Base-by-base conservation (phyloP, 2,113 vertebrate species). In the Aptenodytes forsteri region DNA sequence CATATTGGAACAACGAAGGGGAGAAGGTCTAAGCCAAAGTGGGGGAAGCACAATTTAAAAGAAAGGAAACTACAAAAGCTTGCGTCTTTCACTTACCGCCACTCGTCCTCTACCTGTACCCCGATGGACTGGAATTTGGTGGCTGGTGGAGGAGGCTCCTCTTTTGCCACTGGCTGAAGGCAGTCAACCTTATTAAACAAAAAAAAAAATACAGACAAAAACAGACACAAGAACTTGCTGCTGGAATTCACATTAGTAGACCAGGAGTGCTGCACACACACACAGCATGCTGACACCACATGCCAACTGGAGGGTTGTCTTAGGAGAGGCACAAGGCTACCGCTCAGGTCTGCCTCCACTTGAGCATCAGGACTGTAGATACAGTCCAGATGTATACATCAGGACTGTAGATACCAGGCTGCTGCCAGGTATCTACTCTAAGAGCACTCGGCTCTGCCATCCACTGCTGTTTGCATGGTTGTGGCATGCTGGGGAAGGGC, bases 61-160 rank as follows among this genome's bases (percentile, higher is more conserved):
- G 82, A 87, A 96, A 97, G 84, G 90, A 64, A 95, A 95, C 82
- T 83, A 72, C 52, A 93, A 85, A 96, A 90, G 76, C 79, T 90
- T 82, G 94, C 7, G 44, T 92, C 97, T 97, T 87, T 96, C 96
- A 99, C 99, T 99, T 99, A 99, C 99, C 99, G 99, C 99, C 99
- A 99, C 98, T 99, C 99, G 99, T 99, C 99, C 98, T 99, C 99
- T 98, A 99, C 99, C 98, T 99, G 99, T 97, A 99, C 99, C 98
- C 99, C 99, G 93, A 99, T 99, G 72, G 99, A 99, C 98, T 99
- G 99, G 98, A 99, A 99, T 98, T 98, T 99, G 99, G 99, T 98
- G 98, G 98, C 98, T 87, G 99, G 98, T 6, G 99, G 99, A 98
- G 98, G 98, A 83, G 99, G 99, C 98, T 99, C 99, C 93, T 99